Conservation (phyloP, 2,113 vertebrate genomes). For the Aspidoscelis tigris region DNA sequence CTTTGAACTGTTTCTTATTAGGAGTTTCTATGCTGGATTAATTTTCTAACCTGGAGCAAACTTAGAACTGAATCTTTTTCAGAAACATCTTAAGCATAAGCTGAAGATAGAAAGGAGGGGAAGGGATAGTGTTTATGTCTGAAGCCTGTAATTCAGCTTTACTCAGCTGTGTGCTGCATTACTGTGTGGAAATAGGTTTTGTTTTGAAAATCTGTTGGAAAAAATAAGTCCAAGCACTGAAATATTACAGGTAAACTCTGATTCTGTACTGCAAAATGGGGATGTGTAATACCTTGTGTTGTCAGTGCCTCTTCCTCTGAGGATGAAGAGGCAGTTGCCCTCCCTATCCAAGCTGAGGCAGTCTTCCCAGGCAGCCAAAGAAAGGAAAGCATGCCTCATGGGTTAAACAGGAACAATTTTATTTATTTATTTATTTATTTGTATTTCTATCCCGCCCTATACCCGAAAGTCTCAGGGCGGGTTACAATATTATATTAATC, state of each 20-base stretch:
- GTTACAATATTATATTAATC: too few relatives aligned
- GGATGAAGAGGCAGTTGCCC: too few relatives aligned
- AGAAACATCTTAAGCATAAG: constrained; percentile 58
- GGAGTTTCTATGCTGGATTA: constrained; percentile 60
- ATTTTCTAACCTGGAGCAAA: constrained; percentile 68
- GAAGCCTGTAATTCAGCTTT: constrained; percentile 33
- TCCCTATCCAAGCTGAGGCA: too few relatives aligned
- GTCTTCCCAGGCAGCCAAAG: too few relatives aligned
- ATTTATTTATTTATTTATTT: too few relatives aligned
- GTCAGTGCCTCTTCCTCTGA: too few relatives aligned
- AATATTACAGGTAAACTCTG: background rate
- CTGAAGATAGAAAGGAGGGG: constrained; percentile 7
- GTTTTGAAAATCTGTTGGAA: background rate
- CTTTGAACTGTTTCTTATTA: constrained; percentile 66
- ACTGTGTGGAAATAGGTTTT: background rate
- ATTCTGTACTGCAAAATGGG: background rate
- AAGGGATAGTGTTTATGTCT: constrained; percentile 6
- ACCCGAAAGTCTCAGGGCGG: too few relatives aligned
- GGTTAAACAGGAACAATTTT: too few relatives aligned
- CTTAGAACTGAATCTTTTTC: constrained; percentile 49
- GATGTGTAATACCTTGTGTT: too few relatives aligned
- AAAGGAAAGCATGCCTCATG: too few relatives aligned
- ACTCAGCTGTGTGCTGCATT: background rate
- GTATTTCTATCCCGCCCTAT: too few relatives aligned
- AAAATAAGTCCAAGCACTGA: background rate